Evolutionary conservation across 2,797 vertebrate genomes (phyloP), one percentile per base, ranked within the genome.

Genomic region (Enteromius thamalakanensis): DNA sequence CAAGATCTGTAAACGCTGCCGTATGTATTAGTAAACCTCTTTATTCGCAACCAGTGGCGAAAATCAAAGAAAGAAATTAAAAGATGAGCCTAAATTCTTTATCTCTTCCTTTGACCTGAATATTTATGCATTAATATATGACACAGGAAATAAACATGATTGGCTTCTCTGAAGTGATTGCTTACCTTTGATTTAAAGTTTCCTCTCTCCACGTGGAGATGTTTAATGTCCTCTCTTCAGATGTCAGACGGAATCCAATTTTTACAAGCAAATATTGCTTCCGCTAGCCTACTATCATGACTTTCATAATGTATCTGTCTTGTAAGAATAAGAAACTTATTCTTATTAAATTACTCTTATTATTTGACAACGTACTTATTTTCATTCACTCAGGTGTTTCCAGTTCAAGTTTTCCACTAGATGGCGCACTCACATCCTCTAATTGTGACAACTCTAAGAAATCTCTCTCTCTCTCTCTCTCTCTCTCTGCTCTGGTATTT

Each of bases 181-280:
- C 29, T 40, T 53, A 82, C 83, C 80, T 64, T 21, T 82, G 51
- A 69, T 74, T 9, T 55, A 47, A 14, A 75, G 74, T 10, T 84
- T 81, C 75, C 60, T 79, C 68, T 3, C 12, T 76, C 76, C 80
- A 80, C 26, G 12, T 40, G 60, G 23, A 60, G 34, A 53, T 34
- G 75, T 65, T 76, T n/a, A 4, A 7, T 15, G 8, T 8, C 14
- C 42, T 29, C 26, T 12, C 26, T 32, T 53, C 32, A 4, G 4
- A 64, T 19, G 14, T 37, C 12, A 67, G 23, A 34, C 12, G 26
- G 8, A 53, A 37, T 19, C 10, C 15, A 37, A 75, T 55, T 19
- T 3, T 6, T 9, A 11, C 26, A 42, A 17, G 15, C 21, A 17
- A 67, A 68, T 37, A 23, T 34, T 19, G 19, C 4, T 65, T 42